Conservation (phyloP, 2,888 invertebrate species). For the Eristalinus aeneus region DNA sequence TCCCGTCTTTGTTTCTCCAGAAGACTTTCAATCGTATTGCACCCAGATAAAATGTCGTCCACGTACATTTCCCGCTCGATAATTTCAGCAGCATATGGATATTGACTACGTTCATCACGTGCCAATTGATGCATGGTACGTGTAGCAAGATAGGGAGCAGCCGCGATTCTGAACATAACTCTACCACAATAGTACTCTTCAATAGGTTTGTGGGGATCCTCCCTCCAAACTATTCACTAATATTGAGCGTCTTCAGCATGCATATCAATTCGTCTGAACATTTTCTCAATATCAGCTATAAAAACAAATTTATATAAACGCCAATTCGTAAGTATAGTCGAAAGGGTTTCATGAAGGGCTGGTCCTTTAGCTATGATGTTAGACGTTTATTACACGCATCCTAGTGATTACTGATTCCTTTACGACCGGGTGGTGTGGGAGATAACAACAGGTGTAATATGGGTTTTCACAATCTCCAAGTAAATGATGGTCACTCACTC, state of each 20-base stretch:
- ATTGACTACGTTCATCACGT: conserved; percentile 24
- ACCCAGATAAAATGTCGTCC: conserved; percentile 11
- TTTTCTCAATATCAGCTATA: conserved; percentile 56
- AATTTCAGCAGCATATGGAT: conserved; percentile 19
- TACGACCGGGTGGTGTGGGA: conserved; percentile 43
- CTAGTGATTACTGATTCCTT: conserved; percentile 44
- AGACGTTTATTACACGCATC: conserved; percentile 74
- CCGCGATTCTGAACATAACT: conserved; percentile 12
- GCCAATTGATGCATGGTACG: conserved; percentile 28
- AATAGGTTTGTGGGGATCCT: background rate
- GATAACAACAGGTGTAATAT: conserved; percentile 40
- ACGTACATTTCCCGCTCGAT: conserved; percentile 6
- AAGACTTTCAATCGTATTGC: no score
- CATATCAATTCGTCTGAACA: conserved; percentile 46
- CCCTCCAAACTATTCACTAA: conserved; percentile 51
- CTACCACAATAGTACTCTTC: conserved; percentile 26
- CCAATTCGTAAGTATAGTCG: conserved; percentile 46
- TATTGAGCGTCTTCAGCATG: conserved; percentile 33
- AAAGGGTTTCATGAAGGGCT: no score
- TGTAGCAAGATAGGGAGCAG: background rate
- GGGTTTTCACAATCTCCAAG: background rate
- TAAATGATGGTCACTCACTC: conserved; percentile 15
- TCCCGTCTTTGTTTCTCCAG: no score
- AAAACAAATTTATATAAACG: conserved; percentile 33
- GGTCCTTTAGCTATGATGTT: no score